Percentiles rank a stretch among this genome's conserved stretches.
Conservation (phyloP, 1,140 invertebrate genomes). For the Pachypeltis micranthus region DNA sequence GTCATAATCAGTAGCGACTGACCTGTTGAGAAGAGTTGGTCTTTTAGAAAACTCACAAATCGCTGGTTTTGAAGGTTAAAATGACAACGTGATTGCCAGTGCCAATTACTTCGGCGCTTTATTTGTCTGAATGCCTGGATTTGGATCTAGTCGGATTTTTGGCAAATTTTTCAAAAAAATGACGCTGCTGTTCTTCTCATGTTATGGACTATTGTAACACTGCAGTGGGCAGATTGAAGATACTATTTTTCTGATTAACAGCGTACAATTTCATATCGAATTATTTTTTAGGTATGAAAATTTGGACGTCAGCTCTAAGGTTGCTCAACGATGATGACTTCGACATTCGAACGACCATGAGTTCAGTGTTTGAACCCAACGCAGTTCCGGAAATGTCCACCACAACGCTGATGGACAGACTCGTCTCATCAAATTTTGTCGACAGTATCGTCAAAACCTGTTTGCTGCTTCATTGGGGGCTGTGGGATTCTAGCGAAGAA, state of each 20-base stretch:
- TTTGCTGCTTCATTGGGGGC: not conserved
- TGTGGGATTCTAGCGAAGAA: not conserved
- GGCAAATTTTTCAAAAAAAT: too few species aligned
- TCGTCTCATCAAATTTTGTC: not conserved
- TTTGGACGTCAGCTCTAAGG: not conserved
- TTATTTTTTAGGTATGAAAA: not conserved
- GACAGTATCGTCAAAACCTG: not conserved
- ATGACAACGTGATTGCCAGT: too few species aligned
- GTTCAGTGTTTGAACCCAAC: not conserved
- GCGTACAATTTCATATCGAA: not conserved
- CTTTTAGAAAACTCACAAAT: too few species aligned
- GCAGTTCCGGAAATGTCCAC: not conserved
- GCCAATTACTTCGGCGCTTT: too few species aligned
- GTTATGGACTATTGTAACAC: too few species aligned
- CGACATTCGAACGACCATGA: not conserved
- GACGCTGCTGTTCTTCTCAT: too few species aligned
- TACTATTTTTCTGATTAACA: not conserved
- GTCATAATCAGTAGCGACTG: too few species aligned
- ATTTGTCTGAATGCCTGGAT: too few species aligned
- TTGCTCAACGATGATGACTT: not conserved
- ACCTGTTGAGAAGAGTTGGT: too few species aligned
- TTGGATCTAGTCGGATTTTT: too few species aligned
- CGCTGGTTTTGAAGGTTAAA: too few species aligned
- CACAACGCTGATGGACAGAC: not conserved
- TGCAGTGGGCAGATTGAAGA: too few species aligned